Percentiles rank a stretch among this genome's conserved stretches.
Conservation (phyloP, 2,888 invertebrate species). For the Drosophila differens region DNA sequence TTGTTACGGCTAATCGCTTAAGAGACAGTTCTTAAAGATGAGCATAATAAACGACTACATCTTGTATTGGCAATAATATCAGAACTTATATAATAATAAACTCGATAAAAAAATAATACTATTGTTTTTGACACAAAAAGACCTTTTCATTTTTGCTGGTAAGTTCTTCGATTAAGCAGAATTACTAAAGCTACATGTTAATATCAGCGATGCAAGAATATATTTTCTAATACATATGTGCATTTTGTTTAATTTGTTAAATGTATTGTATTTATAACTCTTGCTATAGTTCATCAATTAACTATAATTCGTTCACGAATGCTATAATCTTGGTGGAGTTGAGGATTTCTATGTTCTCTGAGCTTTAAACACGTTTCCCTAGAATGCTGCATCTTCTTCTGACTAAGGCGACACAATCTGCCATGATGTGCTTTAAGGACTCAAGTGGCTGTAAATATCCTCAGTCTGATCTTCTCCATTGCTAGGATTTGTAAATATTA, state of each 20-base stretch:
- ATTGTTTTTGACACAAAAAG: not conserved
- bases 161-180: not conserved
- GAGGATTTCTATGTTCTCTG: not conserved
- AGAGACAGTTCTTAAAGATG: not conserved
- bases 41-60: not conserved
- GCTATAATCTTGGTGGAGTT: not conserved
- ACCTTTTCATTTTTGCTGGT: not conserved
- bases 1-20: not conserved
- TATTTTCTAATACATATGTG: not conserved
- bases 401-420: not conserved
- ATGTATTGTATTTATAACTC: not conserved
- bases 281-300: too few relatives aligned
- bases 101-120: not conserved
- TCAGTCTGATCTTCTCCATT: not conserved
- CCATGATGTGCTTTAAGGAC: too few relatives aligned
- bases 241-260: not conserved
- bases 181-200: fast-evolving
- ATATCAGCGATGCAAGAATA: not conserved
- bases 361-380: not conserved
- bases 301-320: too few relatives aligned
- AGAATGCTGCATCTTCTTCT: not conserved
- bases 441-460: not conserved
- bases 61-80: not conserved
- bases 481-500: not conserved
- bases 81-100: not conserved